Conservation (phyloP, 2,888 invertebrate species). For the Rhamnusium bicolor region DNA sequence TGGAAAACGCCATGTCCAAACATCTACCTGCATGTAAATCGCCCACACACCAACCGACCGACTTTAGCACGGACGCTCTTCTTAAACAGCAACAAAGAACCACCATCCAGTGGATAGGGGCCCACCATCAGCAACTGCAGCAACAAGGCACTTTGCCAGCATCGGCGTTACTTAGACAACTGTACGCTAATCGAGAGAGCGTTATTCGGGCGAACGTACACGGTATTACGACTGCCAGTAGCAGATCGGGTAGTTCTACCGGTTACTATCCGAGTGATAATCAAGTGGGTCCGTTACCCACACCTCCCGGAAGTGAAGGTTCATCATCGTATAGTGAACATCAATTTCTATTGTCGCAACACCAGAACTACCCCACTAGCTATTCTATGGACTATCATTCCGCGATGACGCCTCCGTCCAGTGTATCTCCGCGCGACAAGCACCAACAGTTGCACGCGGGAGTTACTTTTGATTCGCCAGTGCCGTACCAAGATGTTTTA, state of each 20-base stretch:
- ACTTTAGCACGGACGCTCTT: conserved; percentile 89
- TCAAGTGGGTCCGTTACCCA: conserved; percentile 85
- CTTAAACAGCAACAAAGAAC: conserved; percentile 86
- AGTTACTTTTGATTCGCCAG: conserved; percentile 72
- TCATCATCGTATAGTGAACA: conserved; percentile 82
- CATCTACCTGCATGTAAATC: conserved; percentile 82
- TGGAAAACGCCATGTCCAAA: conserved; percentile 97
- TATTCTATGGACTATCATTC: conserved; percentile 89
- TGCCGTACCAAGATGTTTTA: conserved; percentile 73
- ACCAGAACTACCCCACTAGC: conserved; percentile 76
- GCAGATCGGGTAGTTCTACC: conserved; percentile 64
- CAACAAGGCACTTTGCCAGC: conserved; percentile 82
- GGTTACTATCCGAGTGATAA: conserved; percentile 73
- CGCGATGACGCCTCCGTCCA: conserved; percentile 97
- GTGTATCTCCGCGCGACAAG: conserved; percentile 94
- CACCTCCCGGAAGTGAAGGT: conserved; percentile 92
- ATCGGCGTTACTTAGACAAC: conserved; percentile 89
- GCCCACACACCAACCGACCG: conserved; percentile 83
- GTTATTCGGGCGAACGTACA: conserved; percentile 92
- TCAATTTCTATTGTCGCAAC: conserved; percentile 74
- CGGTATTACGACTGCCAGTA: conserved; percentile 72
- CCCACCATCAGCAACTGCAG: conserved; percentile 79
- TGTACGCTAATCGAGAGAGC: conserved; percentile 95
- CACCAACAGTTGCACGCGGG: conserved; percentile 77
- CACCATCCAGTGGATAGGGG: conserved; percentile 95